Evolutionary conservation across 2,888 invertebrate species (phyloP).

Genomic region (Orchesellides sinensis): DNA sequence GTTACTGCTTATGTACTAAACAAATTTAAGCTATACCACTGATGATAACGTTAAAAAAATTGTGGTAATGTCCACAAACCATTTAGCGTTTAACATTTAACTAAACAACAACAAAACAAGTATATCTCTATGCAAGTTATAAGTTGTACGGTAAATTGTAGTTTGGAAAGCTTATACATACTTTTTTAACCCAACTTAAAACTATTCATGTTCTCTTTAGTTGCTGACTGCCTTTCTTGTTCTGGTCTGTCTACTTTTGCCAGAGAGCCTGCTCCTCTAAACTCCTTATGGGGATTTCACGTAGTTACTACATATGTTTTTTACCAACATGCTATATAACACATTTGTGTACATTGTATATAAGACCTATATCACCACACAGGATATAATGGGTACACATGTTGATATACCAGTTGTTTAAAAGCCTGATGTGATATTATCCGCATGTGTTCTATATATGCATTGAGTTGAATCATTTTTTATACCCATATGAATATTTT

Average conservation of each 20-base stretch:
- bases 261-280: neutral
- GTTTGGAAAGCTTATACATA: conserved; percentile 12
- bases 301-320: conserved; percentile 48
- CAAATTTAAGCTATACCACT: neutral
- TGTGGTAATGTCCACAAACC: neutral
- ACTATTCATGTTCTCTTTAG: neutral
- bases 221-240: conserved; percentile 52
- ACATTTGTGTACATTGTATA: neutral
- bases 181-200: no score
- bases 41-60: neutral
- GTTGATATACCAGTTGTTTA: neutral
- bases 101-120: conserved; percentile 21
- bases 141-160: conserved; percentile 20
- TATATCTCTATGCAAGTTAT: conserved; percentile 9
- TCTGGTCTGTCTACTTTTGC: conserved; percentile 37
- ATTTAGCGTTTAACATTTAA: conserved; percentile 14
- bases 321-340: conserved; percentile 23
- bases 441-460: conserved; percentile 43
- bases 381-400: conserved; percentile 6
- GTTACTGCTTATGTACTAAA: conserved; percentile 13
- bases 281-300: conserved; percentile 47
- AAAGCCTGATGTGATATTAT: neutral
- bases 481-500: no score
- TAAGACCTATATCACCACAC: neutral
- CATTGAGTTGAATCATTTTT: conserved; percentile 15